These are phyloP conservation scores for Chlorodrepanis virens DNA, from an alignment of 2,113 vertebrate genomes.

Conservation along the genomic window DNA sequence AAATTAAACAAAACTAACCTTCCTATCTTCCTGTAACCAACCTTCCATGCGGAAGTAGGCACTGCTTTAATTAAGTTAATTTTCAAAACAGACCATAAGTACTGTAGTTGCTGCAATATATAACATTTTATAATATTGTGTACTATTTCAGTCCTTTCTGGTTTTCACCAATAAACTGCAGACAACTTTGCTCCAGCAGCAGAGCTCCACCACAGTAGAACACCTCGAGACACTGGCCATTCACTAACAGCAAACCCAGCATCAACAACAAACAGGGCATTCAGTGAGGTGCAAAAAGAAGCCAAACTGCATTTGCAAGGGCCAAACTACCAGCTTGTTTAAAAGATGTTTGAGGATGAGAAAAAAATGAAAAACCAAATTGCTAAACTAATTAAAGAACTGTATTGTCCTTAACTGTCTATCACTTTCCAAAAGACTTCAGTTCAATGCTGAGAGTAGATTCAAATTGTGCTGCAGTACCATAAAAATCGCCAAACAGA, in stretches of 20 bases:
- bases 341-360: neutral
- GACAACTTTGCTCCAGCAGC: neutral
- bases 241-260: neutral
- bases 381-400: neutral
- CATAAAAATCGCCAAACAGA: neutral
- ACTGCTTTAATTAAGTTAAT: neutral
- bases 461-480: neutral
- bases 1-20: neutral
- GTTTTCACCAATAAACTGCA: neutral
- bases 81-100: neutral
- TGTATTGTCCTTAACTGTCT: neutral
- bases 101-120: neutral
- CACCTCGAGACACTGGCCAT: accelerated
- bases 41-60: neutral
- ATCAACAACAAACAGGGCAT: accelerated
- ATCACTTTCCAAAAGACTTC: neutral
- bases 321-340: neutral
- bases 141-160: neutral
- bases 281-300: neutral
- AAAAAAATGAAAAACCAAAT: neutral
- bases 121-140: neutral
- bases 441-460: neutral
- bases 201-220: neutral
- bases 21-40: neutral
- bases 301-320: neutral